These are phyloP conservation scores for Halichoerus grypus DNA, from an alignment of 2,113 vertebrate species.

Conservation along the genomic window DNA sequence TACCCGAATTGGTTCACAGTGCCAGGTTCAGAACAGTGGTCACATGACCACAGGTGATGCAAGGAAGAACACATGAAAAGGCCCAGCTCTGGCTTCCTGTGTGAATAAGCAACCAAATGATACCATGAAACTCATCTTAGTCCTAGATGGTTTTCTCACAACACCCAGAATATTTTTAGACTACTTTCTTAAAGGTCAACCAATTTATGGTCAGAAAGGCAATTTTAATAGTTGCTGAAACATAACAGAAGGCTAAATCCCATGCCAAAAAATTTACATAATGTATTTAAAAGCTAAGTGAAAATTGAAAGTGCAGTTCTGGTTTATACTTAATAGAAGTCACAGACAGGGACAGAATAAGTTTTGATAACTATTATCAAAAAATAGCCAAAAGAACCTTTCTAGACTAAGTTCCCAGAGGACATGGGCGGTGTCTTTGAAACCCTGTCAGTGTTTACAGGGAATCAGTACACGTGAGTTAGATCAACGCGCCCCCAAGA, in stretches of 20 bases:
- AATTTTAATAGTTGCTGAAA: not conserved
- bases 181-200: not conserved
- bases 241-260: not conserved
- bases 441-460: not conserved
- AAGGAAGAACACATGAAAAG: not conserved
- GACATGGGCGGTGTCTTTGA: accelerated
- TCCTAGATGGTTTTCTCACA: not conserved
- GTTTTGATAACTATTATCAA: not conserved
- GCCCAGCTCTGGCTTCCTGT: not conserved
- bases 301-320: not conserved
- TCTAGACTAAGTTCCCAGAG: not conserved
- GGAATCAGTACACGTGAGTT: not conserved
- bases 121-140: not conserved
- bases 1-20: not conserved
- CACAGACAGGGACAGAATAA: not conserved
- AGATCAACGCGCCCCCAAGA: not conserved
- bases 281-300: not conserved
- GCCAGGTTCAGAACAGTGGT: not conserved
- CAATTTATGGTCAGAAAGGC: not conserved
- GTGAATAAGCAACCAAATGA: not conserved
- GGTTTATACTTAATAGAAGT: not conserved
- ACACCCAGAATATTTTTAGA: not conserved
- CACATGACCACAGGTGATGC: not conserved
- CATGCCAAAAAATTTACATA: not conserved
- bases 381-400: not conserved